phyloP scores from a whole-genome alignment of 2,888 invertebrate species.

The Pachydiplax longipennis region DNA sequence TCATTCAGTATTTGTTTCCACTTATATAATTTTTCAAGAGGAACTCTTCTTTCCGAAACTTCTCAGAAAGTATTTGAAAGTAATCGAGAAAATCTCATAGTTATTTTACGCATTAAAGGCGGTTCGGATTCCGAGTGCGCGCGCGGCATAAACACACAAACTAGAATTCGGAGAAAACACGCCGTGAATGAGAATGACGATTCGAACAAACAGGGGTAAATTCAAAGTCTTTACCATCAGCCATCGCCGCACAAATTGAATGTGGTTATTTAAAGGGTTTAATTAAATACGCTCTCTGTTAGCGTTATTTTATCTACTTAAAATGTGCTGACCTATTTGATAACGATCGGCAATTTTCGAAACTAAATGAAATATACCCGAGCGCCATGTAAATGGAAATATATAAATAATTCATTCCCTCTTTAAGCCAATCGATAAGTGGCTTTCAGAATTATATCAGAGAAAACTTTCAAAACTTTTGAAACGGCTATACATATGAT shows the following conservation, averaged over 20 bases:
- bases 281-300: background rate
- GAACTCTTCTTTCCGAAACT: no score
- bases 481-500: no score
- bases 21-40: no score
- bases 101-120: background rate
- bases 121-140: background rate
- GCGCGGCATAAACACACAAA: background rate
- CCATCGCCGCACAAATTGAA: background rate
- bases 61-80: background rate
- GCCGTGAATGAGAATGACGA: background rate
- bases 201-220: background rate
- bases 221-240: background rate
- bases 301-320: background rate
- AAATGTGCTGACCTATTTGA: no score
- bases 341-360: no score
- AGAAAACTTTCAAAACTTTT: no score
- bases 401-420: background rate
- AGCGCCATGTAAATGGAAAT: no score
- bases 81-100: background rate
- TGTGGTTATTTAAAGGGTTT: background rate
- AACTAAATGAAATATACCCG: no score
- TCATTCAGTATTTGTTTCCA: no score
- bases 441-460: no score
- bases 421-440: no score
- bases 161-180: background rate